These are phyloP conservation scores for Mesorhabditis sp. DNA, from an alignment of 2,888 invertebrate species.

Conservation along the genomic window DNA sequence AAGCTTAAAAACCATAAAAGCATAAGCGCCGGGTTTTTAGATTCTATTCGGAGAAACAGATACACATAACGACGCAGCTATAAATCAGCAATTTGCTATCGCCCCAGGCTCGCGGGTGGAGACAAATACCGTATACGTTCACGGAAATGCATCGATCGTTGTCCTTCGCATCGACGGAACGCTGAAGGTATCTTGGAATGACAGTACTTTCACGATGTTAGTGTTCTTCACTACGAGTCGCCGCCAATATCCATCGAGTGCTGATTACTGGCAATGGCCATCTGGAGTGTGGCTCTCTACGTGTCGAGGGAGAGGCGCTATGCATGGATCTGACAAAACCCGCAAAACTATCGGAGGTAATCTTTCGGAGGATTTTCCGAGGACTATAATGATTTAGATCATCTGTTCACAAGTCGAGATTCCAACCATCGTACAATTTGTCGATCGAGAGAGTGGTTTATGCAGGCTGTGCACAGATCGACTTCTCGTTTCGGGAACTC, in stretches of 20 bases:
- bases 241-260: not conserved
- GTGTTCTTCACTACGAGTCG: not conserved
- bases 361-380: not conserved
- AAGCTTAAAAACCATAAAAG: not conserved
- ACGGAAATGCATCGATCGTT: not conserved
- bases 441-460: not conserved
- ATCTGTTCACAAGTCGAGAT: conserved; percentile 1
- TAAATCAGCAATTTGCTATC: not conserved
- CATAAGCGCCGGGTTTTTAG: not conserved
- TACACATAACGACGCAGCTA: not conserved
- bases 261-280: conserved; percentile 9
- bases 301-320: not conserved
- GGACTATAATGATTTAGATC: not conserved
- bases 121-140: not conserved
- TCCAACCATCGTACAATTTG: not conserved
- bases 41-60: conserved; percentile 16
- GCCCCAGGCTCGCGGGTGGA: not conserved
- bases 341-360: not conserved
- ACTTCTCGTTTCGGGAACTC: conserved; percentile 8
- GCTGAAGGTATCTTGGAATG: not conserved
- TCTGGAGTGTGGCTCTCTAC: conserved; percentile 5
- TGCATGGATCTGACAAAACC: not conserved
- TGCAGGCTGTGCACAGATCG: not conserved
- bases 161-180: not conserved
- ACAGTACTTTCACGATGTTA: not conserved